These are phyloP conservation scores for Drosophila rellima DNA, from an alignment of 2,888 invertebrate genomes.

Conservation along the genomic window DNA sequence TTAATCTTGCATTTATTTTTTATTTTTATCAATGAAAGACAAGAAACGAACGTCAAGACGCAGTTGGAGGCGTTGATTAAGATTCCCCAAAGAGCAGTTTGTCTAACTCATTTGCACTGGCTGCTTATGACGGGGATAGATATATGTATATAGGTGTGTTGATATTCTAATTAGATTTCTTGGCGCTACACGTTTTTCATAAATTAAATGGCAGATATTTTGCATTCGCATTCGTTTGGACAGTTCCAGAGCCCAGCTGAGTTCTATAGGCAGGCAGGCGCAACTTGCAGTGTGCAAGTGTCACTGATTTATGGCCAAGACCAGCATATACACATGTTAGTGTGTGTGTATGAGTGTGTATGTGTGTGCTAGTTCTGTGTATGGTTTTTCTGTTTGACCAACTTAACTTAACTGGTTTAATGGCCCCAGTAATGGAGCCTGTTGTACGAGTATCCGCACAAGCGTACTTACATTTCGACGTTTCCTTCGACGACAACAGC, in stretches of 20 bases:
- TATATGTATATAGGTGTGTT: conserved; percentile 19
- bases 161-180: conserved; percentile 63
- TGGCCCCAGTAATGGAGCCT: conserved; percentile 51
- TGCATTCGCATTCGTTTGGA: conserved; percentile 45
- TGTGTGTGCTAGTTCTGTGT: conserved; percentile 35
- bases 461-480: conserved; percentile 63
- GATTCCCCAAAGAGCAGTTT: conserved; percentile 20
- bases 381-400: conserved; percentile 62
- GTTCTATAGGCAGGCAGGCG: conserved; percentile 29
- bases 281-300: conserved; percentile 72
- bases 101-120: not conserved
- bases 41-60: conserved; percentile 16
- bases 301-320: conserved; percentile 76
- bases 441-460: conserved; percentile 2
- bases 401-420: conserved; percentile 77
- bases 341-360: conserved; percentile 14
- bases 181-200: conserved; percentile 69
- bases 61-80: conserved; percentile 37
- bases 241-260: conserved; percentile 23
- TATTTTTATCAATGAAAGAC: conserved; percentile 62
- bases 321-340: conserved; percentile 20
- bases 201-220: conserved; percentile 65
- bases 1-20: conserved; percentile 18
- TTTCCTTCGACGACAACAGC: conserved; percentile 64
- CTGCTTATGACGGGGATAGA: conserved; percentile 5